Evolutionary conservation across 1,140 invertebrate species (phyloP).

Genomic region (Bilobella aurantiaca): DNA sequence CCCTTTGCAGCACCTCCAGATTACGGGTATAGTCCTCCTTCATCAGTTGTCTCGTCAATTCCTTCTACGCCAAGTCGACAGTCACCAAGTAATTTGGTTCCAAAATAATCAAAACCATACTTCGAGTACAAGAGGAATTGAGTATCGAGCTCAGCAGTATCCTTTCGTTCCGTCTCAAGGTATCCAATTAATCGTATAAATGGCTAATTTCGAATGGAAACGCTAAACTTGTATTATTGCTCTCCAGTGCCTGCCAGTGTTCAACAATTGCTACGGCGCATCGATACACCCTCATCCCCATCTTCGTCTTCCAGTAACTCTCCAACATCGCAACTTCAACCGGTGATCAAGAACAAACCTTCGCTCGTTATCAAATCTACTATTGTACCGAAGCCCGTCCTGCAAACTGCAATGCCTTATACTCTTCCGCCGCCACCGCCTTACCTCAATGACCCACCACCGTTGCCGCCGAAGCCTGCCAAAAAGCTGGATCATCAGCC

Average conservation of each 20-base stretch:
- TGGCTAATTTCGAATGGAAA: slow-evolving; percentile 24
- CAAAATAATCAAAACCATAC: slow-evolving; percentile 9
- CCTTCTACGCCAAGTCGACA: slow-evolving; percentile 1
- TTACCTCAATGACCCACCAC: slow-evolving; percentile 53
- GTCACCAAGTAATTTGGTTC: slow-evolving; percentile 1
- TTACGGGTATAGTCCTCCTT: slow-evolving; percentile 27
- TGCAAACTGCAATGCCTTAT: slow-evolving; percentile 42
- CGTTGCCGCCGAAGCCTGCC: slow-evolving; percentile 43
- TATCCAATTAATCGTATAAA: no score
- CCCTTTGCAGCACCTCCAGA: slow-evolving; percentile 29
- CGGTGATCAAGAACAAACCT: slow-evolving; percentile 27
- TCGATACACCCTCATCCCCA: slow-evolving; percentile 48
- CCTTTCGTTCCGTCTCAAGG: slow-evolving; percentile 35
- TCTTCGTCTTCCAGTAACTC: slow-evolving; percentile 36
- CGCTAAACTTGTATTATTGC: slow-evolving; percentile 36
- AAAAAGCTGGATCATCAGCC: slow-evolving; percentile 24
- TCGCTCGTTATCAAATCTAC: slow-evolving; percentile 45
- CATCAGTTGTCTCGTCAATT: slow-evolving; percentile 23
- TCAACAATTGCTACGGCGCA: slow-evolving; percentile 72
- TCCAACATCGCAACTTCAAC: slow-evolving; percentile 26
- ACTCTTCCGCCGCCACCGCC: slow-evolving; percentile 57
- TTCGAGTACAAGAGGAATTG: slow-evolving; percentile 24
- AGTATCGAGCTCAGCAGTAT: slow-evolving; percentile 32
- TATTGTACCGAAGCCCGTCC: slow-evolving; percentile 43
- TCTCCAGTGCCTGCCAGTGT: slow-evolving; percentile 51